Evolutionary conservation across 2,888 invertebrate species (phyloP).

Genomic region (Melinopterus prodromus): DNA sequence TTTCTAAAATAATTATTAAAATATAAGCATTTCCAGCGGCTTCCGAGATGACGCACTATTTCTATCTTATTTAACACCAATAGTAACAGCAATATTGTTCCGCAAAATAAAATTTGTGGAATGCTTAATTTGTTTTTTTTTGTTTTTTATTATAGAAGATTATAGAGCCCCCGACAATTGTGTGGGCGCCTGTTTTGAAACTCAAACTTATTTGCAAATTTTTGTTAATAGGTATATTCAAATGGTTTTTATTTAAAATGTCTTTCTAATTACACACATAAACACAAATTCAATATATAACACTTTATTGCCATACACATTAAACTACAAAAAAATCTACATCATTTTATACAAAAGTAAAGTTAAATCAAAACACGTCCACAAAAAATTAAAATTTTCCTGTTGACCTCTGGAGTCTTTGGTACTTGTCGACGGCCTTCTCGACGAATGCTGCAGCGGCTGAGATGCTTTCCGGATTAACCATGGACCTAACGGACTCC

Average conservation of each 20-base stretch:
- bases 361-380: neutral
- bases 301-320: neutral
- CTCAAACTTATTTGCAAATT: neutral
- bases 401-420: slow-evolving; percentile 53
- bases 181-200: too few species aligned
- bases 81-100: too few species aligned
- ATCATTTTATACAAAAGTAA: neutral
- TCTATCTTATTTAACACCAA: too few species aligned
- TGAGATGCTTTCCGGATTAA: slow-evolving; percentile 68
- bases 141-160: too few species aligned
- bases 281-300: neutral
- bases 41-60: too few species aligned
- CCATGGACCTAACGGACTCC: slow-evolving; percentile 65
- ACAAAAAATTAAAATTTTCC: slow-evolving; percentile 25
- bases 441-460: slow-evolving; percentile 68
- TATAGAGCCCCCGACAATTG: too few species aligned
- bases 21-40: too few species aligned
- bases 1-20: too few species aligned
- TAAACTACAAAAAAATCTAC: neutral
- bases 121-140: too few species aligned
- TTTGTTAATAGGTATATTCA: neutral
- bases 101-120: too few species aligned
- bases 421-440: slow-evolving; percentile 70
- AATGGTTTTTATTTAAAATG: neutral
- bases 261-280: neutral